Conservation (phyloP, 2,113 vertebrate species). For the Onychostoma macrolepis region DNA sequence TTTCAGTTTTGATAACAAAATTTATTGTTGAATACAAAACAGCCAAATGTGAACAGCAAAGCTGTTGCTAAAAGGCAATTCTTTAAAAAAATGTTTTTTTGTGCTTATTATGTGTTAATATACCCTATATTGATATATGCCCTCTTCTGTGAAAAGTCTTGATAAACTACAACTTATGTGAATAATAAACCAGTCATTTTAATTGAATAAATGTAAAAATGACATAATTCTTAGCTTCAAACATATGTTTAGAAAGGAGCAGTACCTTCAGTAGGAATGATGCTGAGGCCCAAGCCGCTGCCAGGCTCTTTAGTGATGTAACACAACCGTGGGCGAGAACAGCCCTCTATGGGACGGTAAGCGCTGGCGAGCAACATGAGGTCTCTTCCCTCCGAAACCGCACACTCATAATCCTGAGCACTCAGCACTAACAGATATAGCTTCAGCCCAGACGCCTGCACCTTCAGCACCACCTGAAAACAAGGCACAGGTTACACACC, state of each 20-base stretch:
- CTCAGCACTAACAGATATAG: conserved; percentile 82
- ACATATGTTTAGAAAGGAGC: not conserved
- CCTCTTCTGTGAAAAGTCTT: not conserved
- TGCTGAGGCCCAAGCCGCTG: conserved; percentile 79
- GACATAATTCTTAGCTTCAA: not conserved
- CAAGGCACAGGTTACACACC: not conserved
- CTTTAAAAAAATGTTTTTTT: not conserved
- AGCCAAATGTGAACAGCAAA: no score
- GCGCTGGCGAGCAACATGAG: conserved; percentile 56
- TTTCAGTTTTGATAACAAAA: no score
- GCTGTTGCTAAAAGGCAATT: no score
- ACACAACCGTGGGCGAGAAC: conserved; percentile 81
- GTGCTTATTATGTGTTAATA: not conserved
- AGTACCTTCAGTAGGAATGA: conserved; percentile 68
- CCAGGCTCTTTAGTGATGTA: conserved; percentile 73
- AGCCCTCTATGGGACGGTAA: conserved; percentile 56
- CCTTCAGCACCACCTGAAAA: conserved; percentile 82
- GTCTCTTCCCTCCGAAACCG: conserved; percentile 64
- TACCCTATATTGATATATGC: no score
- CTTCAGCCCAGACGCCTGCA: conserved; percentile 82
- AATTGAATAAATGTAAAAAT: not conserved
- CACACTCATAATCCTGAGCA: conserved; percentile 63
- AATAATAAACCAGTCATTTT: not conserved
- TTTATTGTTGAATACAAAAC: no score
- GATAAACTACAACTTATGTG: not conserved